A percentile compares a stretch with the other conserved stretches of the same genome.
Evolutionary conservation across 35 echinoderm and acorn worm genomes (phyloP).

Genomic region (Lytechinus pictus): DNA sequence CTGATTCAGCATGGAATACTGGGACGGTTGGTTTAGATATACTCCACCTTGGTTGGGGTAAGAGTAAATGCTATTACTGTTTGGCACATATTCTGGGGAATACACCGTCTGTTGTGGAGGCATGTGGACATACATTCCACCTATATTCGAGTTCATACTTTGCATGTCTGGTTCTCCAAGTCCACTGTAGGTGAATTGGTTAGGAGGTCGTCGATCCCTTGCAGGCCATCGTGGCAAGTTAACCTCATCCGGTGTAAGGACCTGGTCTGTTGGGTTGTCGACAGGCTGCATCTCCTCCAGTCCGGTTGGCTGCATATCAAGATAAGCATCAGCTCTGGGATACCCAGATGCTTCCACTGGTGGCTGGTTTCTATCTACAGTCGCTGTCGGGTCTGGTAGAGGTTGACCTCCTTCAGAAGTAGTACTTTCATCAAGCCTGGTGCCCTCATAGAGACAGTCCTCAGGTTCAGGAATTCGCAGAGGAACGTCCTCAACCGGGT

Average conservation of each 20-base stretch:
- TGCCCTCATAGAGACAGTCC: neutral
- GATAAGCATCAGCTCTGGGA: neutral
- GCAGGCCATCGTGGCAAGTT: neutral
- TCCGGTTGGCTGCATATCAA: neutral
- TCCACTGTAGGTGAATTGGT: slow-evolving; percentile 39
- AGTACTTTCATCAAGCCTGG: neutral
- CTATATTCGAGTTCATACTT: no score
- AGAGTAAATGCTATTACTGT: no score
- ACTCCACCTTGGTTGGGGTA: no score
- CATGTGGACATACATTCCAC: neutral
- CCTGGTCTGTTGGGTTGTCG: neutral
- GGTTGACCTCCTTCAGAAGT: neutral
- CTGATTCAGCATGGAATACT: no score
- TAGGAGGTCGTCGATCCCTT: slow-evolving; percentile 24
- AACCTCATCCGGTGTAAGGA: neutral
- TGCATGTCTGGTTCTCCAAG: slow-evolving; percentile 31
- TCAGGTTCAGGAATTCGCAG: neutral
- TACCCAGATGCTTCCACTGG: neutral
- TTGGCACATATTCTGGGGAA: no score
- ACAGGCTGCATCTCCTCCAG: neutral
- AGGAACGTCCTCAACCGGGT: neutral
- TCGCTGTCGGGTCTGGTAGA: neutral
- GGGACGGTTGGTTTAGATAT: no score
- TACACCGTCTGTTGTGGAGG: neutral
- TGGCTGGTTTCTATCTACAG: neutral